These are phyloP conservation scores for Zeugodacus cucurbitae DNA, from an alignment of 1,140 invertebrate species.

Conservation along the genomic window DNA sequence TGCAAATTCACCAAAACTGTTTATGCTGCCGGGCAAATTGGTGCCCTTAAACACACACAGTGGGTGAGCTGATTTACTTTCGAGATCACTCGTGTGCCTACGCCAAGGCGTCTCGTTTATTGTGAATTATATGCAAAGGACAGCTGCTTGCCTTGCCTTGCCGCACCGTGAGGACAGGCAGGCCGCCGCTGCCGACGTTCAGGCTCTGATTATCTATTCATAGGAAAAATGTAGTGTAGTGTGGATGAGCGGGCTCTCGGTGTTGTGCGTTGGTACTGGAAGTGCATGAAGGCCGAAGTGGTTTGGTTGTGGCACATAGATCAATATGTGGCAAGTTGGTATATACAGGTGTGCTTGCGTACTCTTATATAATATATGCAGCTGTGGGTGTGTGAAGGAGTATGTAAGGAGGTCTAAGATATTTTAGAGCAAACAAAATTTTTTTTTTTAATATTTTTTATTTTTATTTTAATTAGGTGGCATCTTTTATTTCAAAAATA, in stretches of 20 bases:
- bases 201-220: neutral
- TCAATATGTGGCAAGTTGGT: neutral
- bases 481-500: too few species aligned
- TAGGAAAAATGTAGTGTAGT: neutral
- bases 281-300: neutral
- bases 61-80: slow-evolving; percentile 31
- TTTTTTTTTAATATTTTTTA: too few species aligned
- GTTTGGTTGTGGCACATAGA: neutral
- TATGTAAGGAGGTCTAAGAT: neutral
- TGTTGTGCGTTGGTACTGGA: neutral
- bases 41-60: slow-evolving; percentile 29
- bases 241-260: neutral
- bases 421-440: too few species aligned
- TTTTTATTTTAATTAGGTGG: too few species aligned
- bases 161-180: neutral
- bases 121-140: neutral
- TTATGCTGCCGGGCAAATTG: slow-evolving; percentile 32
- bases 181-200: neutral
- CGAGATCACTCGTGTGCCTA: neutral
- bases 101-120: neutral
- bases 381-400: neutral
- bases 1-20: slow-evolving; percentile 27
- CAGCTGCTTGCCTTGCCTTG: neutral
- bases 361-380: too few species aligned
- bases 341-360: too few species aligned